These are phyloP conservation scores for Lepisosteus osseus DNA, from an alignment of 2,113 vertebrate genomes.

Conservation along the genomic window DNA sequence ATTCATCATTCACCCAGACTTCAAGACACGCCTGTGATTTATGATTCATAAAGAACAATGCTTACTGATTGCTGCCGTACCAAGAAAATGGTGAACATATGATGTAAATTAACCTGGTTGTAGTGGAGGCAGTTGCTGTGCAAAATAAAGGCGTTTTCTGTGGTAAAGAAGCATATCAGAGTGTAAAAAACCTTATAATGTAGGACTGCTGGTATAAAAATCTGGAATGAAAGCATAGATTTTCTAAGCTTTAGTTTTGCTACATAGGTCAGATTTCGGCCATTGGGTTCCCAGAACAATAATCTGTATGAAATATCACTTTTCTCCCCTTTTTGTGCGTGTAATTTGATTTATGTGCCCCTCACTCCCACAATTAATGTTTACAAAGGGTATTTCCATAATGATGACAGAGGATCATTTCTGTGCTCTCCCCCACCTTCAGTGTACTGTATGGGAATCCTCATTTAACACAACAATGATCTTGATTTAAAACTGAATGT, in stretches of 20 bases:
- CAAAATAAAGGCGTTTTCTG: too few species aligned
- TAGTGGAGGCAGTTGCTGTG: too few species aligned
- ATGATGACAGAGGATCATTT: background rate
- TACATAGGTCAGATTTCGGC: constrained; percentile 22
- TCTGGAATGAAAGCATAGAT: constrained; percentile 5
- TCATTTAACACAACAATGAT: constrained; percentile 4
- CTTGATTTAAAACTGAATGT: constrained; percentile 1
- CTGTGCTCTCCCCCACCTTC: background rate
- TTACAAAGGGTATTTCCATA: background rate
- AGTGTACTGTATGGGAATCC: too few species aligned
- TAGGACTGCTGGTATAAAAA: constrained; percentile 5
- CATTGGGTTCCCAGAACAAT: constrained; percentile 23
- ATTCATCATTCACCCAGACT: too few species aligned
- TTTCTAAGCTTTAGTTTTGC: constrained; percentile 21
- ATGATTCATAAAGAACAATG: too few species aligned
- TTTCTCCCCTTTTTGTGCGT: constrained; percentile 20
- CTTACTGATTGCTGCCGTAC: too few species aligned
- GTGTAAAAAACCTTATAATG: constrained; percentile 1
- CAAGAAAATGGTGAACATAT: too few species aligned
- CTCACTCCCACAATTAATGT: constrained; percentile 7
- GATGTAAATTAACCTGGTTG: too few species aligned
- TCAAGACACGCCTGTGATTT: too few species aligned
- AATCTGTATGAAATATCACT: constrained; percentile 16
- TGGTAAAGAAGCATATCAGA: too few species aligned
- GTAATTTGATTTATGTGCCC: constrained; percentile 24